Evolutionary conservation across 2,113 vertebrate genomes (phyloP).

Genomic region (Albula glossodonta): DNA sequence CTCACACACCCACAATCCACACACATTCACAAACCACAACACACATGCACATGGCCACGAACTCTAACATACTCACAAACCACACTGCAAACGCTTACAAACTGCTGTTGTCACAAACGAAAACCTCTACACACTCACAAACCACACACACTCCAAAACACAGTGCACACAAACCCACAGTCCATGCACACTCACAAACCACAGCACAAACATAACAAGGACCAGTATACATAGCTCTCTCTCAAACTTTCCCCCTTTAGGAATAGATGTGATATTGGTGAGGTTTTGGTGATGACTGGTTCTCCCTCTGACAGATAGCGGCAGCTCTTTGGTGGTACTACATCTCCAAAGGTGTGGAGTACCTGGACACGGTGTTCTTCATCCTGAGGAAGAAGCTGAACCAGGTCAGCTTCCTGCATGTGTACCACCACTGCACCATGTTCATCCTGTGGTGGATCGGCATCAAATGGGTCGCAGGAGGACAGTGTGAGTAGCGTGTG

Average conservation of each 20-base stretch:
- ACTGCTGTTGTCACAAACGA: too few relatives aligned
- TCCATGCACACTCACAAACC: too few relatives aligned
- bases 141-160: too few relatives aligned
- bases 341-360: conserved; percentile 96
- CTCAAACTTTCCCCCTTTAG: neutral
- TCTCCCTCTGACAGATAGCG: conserved; percentile 80
- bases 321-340: conserved; percentile 99
- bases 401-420: conserved; percentile 97
- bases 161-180: too few relatives aligned
- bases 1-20: too few relatives aligned
- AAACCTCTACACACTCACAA: too few relatives aligned
- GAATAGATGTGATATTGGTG: neutral
- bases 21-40: too few relatives aligned
- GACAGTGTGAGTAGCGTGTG: conserved; percentile 83
- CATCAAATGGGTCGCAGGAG: conserved; percentile 97
- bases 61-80: too few relatives aligned
- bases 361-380: conserved; percentile 96
- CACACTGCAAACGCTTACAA: too few relatives aligned
- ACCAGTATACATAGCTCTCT: neutral
- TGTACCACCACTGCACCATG: conserved; percentile 99
- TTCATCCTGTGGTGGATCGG: conserved; percentile 99
- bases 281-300: neutral
- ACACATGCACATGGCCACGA: too few relatives aligned
- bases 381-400: conserved; percentile 98
- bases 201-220: neutral